Base-by-base conservation (phyloP, 1,140 invertebrate genomes). In the Meloidogyne hapla region DNA sequence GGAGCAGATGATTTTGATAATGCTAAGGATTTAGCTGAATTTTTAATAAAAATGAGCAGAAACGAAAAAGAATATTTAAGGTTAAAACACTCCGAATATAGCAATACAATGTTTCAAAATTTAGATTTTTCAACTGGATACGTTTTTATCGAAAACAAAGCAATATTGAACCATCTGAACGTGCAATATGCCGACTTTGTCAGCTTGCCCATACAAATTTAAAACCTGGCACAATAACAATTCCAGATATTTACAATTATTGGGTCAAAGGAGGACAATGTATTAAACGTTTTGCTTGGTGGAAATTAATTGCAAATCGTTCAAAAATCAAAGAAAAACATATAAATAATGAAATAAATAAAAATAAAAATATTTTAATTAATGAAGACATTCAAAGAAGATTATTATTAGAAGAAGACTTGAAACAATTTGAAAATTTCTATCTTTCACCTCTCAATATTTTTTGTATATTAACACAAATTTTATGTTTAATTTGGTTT, bases 1-100 rank as follows among this genome's bases (percentile, higher is more conserved):
- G 74, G 74, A 28, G 76, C 66, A 15, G 76, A 77, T 63, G 74
- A 77, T 48, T 77, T 77, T 62, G n/a, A 25, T 40, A 64, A 33
- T 65, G 38, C 69, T 25, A 23, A 66, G 13, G 74, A 77, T 9
- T 56, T 77, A 63, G 76, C 64, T 33, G 25, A 65, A 33, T 56
- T 23, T 56, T 69, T 77, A 9, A 21, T 66, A 26, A 23, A 75
- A 48, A 21, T 77, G 23, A 38, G 62, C 3, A 23, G 9, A 40
- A 76, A 77, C 26, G n/a, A 33, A 15, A 21, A 38, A 23, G 12
- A 66, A n/a, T 77, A 77, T 33, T 28, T 77, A 18, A 62, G 66
- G 76, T 77, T n/a, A n/a, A n/a, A n/a, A n/a, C n/a, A n/a, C n/a
- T n/a, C n/a, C n/a, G n/a, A n/a, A n/a, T n/a, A n/a, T n/a, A n/a